Base-by-base conservation (phyloP, 2,113 vertebrate genomes). In the Xerus inauris region DNA sequence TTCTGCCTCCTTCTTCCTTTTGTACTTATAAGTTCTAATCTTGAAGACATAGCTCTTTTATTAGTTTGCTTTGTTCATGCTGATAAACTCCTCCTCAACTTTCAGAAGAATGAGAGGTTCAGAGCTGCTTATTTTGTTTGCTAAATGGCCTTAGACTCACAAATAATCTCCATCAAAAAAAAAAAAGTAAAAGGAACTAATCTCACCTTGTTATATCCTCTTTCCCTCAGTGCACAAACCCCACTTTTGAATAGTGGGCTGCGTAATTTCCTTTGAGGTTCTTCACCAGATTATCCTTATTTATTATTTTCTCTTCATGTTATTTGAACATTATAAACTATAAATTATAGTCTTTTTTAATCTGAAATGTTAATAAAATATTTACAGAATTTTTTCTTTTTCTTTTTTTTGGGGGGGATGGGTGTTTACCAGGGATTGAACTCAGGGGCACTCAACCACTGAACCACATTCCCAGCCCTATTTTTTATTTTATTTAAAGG, bases 1-100 rank as follows among this genome's bases (percentile, higher is more conserved):
- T 3, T 6, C 35, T 5, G 1, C 5, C 24, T n/a, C 6, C 69
- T 64, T 17, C 28, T 45, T 51, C 62, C 17, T 24, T 1, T 8
- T 1, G 3, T 11, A 2, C 2, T 1, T 14, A 11, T 12, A 0
- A 14, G 3, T 14, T 24, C 64, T 6, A 12, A 12, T 6, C 26
- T 40, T 26, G 72, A 62, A n/a, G 11, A 19, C 1, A 3, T 0
- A 35, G 8, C 4, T 64, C 38, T 38, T 62, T 22, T 13, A 59
- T 47, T 30, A 20, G 8, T 32, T n/a, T 7, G 0, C 5, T 32
- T 24, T 38, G 22, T 26, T 49, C n/a, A 45, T 54, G 64, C 35
- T 8, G 30, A 20, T 13, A 49, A 35, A 24, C 7, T 13, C 24
- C 11, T n/a, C 30, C 8, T 6, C 17, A 12, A 16, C 16, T 11